Conservation (phyloP, 2,888 invertebrate species). For the Myopa testacea region DNA sequence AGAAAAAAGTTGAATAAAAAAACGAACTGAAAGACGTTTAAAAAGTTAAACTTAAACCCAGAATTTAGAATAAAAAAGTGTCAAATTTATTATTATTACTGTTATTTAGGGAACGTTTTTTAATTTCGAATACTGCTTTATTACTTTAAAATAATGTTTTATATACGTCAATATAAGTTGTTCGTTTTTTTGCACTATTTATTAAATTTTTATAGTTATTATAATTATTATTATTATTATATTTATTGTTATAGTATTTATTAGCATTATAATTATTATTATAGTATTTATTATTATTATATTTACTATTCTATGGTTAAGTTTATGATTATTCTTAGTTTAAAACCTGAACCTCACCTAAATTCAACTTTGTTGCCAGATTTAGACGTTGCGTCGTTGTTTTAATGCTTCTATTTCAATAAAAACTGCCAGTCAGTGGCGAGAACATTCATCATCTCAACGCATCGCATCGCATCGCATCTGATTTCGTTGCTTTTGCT, state of each 20-base stretch:
- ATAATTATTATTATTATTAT: too few species aligned
- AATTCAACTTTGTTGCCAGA: too few species aligned
- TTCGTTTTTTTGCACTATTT: background rate
- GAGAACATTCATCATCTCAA: background rate
- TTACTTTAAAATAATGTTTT: too few species aligned
- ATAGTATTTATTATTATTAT: too few species aligned
- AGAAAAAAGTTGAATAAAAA: background rate
- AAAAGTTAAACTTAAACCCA: background rate
- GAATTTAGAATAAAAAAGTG: background rate
- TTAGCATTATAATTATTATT: too few species aligned
- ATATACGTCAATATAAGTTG: too few species aligned
- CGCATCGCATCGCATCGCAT: background rate
- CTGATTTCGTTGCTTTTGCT: background rate
- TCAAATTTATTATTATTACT: background rate
- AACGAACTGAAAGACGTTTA: background rate
- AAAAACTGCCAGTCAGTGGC: background rate
- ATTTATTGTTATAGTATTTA: background rate
- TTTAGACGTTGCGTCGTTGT: too few species aligned
- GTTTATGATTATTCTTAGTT: too few species aligned
- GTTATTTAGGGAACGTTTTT: background rate
- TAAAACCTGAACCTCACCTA: too few species aligned
- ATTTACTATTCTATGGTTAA: too few species aligned
- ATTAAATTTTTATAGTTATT: background rate
- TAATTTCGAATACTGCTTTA: too few species aligned
- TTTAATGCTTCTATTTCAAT: too few species aligned